These are phyloP conservation scores for Pharmacophagus antenor DNA, from an alignment of 2,888 invertebrate genomes.

Conservation along the genomic window DNA sequence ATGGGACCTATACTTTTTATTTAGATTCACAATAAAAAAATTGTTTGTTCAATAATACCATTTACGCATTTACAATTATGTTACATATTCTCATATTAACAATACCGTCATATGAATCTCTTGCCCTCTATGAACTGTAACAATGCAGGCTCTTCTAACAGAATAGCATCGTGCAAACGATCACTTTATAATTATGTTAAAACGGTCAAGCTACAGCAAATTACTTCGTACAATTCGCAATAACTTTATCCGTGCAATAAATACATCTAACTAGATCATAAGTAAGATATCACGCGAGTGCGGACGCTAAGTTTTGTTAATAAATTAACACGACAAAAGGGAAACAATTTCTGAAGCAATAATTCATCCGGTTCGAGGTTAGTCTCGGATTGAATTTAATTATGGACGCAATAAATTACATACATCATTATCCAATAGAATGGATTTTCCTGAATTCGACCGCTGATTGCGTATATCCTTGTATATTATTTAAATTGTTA, in stretches of 20 bases:
- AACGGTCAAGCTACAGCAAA: neutral
- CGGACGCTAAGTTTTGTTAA: constrained; percentile 19
- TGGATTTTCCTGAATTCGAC: constrained; percentile 22
- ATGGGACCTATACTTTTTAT: too few relatives aligned
- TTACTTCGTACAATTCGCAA: constrained; percentile 8
- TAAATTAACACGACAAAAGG: constrained; percentile 28
- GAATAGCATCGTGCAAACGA: too few relatives aligned
- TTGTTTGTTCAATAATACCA: too few relatives aligned
- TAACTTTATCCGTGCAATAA: constrained; percentile 13
- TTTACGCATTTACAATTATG: too few relatives aligned
- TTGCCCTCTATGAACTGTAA: too few relatives aligned
- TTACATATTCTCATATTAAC: too few relatives aligned
- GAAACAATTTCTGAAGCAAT: constrained; percentile 28
- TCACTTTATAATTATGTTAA: neutral
- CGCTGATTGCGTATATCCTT: constrained; percentile 14
- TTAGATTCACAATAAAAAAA: too few relatives aligned
- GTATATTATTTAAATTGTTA: neutral
- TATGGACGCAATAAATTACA: constrained; percentile 22
- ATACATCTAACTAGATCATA: constrained; percentile 20
- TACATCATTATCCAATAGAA: constrained; percentile 23
- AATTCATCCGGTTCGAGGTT: constrained; percentile 26
- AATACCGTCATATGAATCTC: too few relatives aligned
- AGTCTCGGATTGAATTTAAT: constrained; percentile 25
- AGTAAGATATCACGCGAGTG: constrained; percentile 29
- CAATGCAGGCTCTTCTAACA: too few relatives aligned